Percentiles rank a stretch among this genome's conserved stretches.
phyloP scores from a whole-genome alignment of 2,113 vertebrate genomes.

The Proterorhinus semilunaris region DNA sequence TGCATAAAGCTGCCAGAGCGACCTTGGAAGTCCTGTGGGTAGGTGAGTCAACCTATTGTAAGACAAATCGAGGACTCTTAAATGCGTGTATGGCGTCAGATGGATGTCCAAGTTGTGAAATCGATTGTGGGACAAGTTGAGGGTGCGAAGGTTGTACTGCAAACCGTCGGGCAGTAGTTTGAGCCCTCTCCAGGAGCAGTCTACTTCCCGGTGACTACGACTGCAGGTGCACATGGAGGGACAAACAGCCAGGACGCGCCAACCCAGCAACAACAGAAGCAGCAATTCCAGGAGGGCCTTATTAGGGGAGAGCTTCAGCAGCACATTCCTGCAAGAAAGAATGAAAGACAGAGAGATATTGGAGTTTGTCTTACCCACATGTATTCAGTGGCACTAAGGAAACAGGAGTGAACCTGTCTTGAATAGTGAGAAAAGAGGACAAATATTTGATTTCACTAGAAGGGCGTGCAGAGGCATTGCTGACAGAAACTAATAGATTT shows the following conservation, averaged over 20 bases:
- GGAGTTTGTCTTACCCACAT: constrained; percentile 2
- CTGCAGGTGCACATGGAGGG: constrained; percentile 86
- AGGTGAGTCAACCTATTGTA: constrained; percentile 85
- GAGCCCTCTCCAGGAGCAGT: constrained; percentile 89
- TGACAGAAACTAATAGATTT: constrained; percentile 22
- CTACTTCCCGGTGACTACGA: constrained; percentile 86
- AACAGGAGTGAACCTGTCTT: constrained; percentile 9
- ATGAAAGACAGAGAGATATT: constrained; percentile 28
- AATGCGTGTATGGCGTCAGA: constrained; percentile 84
- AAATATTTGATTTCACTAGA: constrained; percentile 13
- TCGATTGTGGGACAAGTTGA: constrained; percentile 91
- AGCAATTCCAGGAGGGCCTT: constrained; percentile 71
- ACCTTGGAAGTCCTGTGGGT: constrained; percentile 85
- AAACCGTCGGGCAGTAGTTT: constrained; percentile 83
- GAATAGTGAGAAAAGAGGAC: constrained; percentile 4
- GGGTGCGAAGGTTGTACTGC: constrained; percentile 87
- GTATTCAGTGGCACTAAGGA: not conserved
- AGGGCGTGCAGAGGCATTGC: constrained; percentile 20
- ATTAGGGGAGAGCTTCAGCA: constrained; percentile 70
- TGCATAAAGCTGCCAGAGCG: constrained; percentile 89
- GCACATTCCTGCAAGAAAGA: constrained; percentile 73
- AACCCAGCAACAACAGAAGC: constrained; percentile 76
- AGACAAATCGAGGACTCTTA: constrained; percentile 91
- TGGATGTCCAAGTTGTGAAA: constrained; percentile 83
- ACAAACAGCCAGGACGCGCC: constrained; percentile 77